Evolutionary conservation across 1,140 invertebrate genomes (phyloP).

Genomic region (Sinella curviseta): DNA sequence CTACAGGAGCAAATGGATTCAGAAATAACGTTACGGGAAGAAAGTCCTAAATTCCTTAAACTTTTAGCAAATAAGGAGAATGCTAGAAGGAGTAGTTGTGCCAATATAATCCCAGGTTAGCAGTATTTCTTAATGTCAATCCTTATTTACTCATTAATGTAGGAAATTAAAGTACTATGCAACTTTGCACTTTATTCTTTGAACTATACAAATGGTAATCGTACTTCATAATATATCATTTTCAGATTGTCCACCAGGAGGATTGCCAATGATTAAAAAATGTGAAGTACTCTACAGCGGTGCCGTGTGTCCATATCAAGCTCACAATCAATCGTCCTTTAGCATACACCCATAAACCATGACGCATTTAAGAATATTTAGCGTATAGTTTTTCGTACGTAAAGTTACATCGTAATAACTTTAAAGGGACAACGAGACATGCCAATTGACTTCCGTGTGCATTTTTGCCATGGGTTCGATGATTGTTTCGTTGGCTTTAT

Average conservation of each 20-base stretch:
- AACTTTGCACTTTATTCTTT: neutral
- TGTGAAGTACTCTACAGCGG: slow-evolving; percentile 35
- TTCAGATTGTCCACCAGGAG: neutral
- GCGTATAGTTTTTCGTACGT: no score
- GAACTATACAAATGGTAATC: neutral
- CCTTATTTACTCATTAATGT: neutral
- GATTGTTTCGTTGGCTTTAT: no score
- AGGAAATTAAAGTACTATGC: neutral
- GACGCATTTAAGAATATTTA: no score
- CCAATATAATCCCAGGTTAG: neutral
- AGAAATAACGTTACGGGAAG: slow-evolving; percentile 33
- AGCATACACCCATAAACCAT: neutral
- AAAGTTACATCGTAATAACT: no score
- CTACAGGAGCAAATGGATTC: slow-evolving; percentile 26
- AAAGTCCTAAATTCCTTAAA: slow-evolving; percentile 42
- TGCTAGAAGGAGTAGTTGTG: slow-evolving; percentile 21
- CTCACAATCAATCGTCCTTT: neutral
- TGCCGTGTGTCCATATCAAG: slow-evolving; percentile 32
- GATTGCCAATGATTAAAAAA: neutral
- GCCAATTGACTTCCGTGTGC: no score
- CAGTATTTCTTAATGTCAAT: neutral
- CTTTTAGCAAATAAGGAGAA: slow-evolving; percentile 38
- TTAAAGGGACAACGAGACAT: no score
- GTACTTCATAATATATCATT: neutral
- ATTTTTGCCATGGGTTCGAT: no score